Evolutionary conservation across 1,140 invertebrate genomes (phyloP), one percentile per base, ranked within the genome.

Genomic region (Sycophaga agraensis): DNA sequence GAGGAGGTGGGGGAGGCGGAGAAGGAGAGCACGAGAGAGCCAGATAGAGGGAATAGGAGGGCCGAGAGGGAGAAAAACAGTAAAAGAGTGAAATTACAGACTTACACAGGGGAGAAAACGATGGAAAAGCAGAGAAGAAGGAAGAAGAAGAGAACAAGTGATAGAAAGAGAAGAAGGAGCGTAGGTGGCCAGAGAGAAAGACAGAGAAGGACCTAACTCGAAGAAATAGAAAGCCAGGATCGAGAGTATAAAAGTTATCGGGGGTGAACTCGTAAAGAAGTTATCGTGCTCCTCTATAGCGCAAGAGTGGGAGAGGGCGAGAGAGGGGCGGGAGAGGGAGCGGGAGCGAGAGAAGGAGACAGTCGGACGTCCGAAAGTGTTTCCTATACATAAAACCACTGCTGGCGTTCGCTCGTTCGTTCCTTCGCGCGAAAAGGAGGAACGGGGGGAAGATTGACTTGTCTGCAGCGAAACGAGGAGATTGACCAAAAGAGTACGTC

Each of bases 231-330:
- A 61, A 61, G 59, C 40, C 51, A 48, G 59, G 17, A 62, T 62
- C 59, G 59, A 56, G 54, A 62, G 51, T 56, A 62, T 62, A 62
- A 62, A 62, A 62, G 59, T 62, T 62, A 62, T 62, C 51, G 59
- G 45, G 22, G 59, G 51, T 28, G 59, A 62, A 62, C 59, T 62
- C 59, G 59, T 62, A 62, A 62, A 62, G 59, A 50, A 62, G 59
- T 62, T 62, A 62, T 62, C 59, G 59, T 53, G 39, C 51, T 40
- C 34, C 34, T 55, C 35, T 60, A 53, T 16, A 9, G 49, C 45
- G 49, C 21, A 21, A 43, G 31, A 45, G 49, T 5, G 40, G 37
- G 1, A 16, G 16, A 19, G 3, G 22, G 49, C 4, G 39, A 14
- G 14, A 9, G 8, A 39, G 31, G 12, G 46, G 26, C n/a, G 2